These are phyloP conservation scores for Solen grandis DNA, from an alignment of 1,140 invertebrate genomes.

Conservation along the genomic window DNA sequence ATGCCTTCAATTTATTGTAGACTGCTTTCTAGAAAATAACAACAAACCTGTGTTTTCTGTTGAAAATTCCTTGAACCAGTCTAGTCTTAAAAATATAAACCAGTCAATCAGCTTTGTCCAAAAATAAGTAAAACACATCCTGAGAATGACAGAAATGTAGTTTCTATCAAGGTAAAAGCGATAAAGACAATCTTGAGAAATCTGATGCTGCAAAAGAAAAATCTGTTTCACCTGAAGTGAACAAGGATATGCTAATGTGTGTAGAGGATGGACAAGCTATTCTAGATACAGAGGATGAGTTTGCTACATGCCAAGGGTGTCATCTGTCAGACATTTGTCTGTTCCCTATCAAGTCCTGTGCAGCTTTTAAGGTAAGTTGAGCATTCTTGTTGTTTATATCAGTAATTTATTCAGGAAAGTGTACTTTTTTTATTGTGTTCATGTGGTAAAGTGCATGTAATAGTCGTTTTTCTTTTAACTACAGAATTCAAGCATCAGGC, in stretches of 20 bases:
- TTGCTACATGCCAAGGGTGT: conserved; percentile 53
- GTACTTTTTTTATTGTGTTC: too few species aligned
- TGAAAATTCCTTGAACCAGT: conserved; percentile 17
- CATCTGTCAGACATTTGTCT: conserved; percentile 87
- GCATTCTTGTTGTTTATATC: not conserved
- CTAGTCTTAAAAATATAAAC: conserved; percentile 9
- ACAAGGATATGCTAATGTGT: conserved; percentile 3
- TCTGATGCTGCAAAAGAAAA: not conserved
- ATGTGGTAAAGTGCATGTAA: too few species aligned
- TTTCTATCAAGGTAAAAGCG: too few species aligned
- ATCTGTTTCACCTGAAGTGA: not conserved
- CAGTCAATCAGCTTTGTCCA: too few species aligned
- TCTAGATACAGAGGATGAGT: conserved; percentile 8
- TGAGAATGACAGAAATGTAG: too few species aligned
- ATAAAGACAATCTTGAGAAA: not conserved
- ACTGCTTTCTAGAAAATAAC: conserved; percentile 74
- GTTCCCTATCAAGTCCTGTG: conserved; percentile 98
- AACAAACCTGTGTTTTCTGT: conserved; percentile 54
- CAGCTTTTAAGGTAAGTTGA: conserved; percentile 85
- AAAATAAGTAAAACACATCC: too few species aligned
- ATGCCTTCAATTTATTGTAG: conserved; percentile 87
- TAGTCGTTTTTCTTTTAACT: too few species aligned
- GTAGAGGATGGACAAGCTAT: not conserved
- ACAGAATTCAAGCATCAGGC: too few species aligned
- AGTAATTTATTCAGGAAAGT: too few species aligned